Base-by-base conservation (phyloP, 2,113 vertebrate genomes). In the Hipposideros armiger region DNA sequence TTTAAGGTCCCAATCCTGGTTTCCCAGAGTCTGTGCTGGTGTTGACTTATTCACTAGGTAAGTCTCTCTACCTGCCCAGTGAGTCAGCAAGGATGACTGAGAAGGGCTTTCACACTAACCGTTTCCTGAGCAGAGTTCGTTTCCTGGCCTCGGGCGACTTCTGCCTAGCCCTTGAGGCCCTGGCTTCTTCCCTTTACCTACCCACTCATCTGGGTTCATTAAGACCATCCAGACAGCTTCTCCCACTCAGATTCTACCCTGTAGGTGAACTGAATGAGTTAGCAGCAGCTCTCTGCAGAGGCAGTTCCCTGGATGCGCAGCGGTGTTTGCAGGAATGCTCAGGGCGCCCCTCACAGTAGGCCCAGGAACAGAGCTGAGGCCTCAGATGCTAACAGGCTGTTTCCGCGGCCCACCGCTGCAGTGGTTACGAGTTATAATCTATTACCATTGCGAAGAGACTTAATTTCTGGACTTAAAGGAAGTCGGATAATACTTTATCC, bases 391-490 rank as follows among this genome's bases (percentile, higher is more conserved):
- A 54, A 64, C 19, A 17, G 64, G 66, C 67, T 58, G 13, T 94
- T 93, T 26, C 78, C 72, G 30, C 32, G 62, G 85, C 80, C 69
- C 47, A 40, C 50, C 24, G 77, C n/a, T 50, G 50, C 60, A 87
- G 90, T 89, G 81, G 85, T 86, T 94, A 77, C 56, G 78, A 94
- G 90, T 95, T 86, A 88, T 81, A 77, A 92, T 94, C 94, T 96
- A 96, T 81, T 89, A 88, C 92, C 72, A 82, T 52, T 90, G 74
- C 95, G 94, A 90, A 93, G 96, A 94, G 97, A 94, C 95, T 97
- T 98, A 95, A 98, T 97, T 97, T 98, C 91, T 96, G 94, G 95
- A 97, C 94, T 96, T 97, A 91, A 95, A 97, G 91, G 93, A 94
- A 96, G 95, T 95, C 32, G 28, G 84, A 87, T 97, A 97, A 95